These are phyloP conservation scores for Pholis gunnellus DNA, from an alignment of 2,113 vertebrate genomes.

Conservation along the genomic window DNA sequence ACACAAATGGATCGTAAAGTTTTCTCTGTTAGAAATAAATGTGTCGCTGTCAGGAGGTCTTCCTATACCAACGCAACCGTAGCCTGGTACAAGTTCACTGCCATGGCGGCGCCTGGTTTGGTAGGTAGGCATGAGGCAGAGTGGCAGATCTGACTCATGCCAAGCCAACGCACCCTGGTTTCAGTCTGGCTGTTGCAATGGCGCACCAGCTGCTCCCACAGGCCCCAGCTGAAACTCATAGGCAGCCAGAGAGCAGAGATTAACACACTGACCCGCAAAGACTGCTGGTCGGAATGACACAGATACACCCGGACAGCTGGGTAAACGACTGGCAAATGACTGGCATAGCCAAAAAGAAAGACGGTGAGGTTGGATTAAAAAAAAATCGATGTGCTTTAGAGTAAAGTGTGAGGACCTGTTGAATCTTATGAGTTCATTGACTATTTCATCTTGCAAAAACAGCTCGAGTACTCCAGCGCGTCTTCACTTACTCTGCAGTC, in stretches of 20 bases:
- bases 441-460: conserved; percentile 20
- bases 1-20: conserved; percentile 12
- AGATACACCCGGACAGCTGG: conserved; percentile 75
- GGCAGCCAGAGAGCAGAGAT: conserved; percentile 70
- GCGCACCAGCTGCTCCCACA: conserved; percentile 76
- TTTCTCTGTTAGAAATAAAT: conserved; percentile 25
- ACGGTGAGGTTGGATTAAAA: conserved; percentile 4
- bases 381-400: conserved; percentile 31
- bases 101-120: conserved; percentile 9
- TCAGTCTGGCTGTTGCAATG: conserved; percentile 64
- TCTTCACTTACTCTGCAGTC: conserved; percentile 23
- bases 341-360: conserved; percentile 32
- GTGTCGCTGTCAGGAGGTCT: conserved; percentile 36
- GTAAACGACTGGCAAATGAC: conserved; percentile 55
- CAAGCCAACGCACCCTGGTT: conserved; percentile 70
- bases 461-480: background rate
- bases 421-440: conserved; percentile 33
- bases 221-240: conserved; percentile 72
- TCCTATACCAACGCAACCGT: conserved; percentile 17
- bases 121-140: conserved; percentile 61
- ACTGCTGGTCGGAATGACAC: conserved; percentile 68
- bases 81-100: conserved; percentile 38
- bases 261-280: conserved; percentile 77
- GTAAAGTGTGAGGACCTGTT: conserved; percentile 16
- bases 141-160: conserved; percentile 66